Percentiles rank a stretch among this genome's conserved stretches.
phyloP scores from a whole-genome alignment of 2,888 invertebrate species.

The Celastrina argiolus region DNA sequence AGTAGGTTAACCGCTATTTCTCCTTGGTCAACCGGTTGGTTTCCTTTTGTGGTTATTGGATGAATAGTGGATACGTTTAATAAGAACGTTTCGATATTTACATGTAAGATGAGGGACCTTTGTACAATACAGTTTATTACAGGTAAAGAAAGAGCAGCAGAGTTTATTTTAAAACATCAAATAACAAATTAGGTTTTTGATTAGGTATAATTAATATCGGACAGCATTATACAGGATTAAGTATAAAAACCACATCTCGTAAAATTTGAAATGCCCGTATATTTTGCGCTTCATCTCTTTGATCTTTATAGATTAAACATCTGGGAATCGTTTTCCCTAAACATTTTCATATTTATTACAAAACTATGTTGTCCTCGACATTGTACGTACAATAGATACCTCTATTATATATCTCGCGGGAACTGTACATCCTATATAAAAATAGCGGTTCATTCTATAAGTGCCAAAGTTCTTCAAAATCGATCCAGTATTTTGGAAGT shows the following conservation, averaged over 20 bases:
- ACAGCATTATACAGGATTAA: not conserved
- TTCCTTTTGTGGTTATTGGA: slow-evolving; percentile 1
- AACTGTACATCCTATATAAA: too few species aligned
- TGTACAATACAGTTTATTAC: not conserved
- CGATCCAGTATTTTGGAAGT: too few species aligned
- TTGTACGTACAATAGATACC: too few species aligned
- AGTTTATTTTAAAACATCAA: too few species aligned
- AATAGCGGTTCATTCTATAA: too few species aligned
- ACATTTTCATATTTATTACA: not conserved
- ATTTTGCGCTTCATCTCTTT: not conserved
- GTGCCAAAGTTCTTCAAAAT: too few species aligned
- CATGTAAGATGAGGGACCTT: not conserved
- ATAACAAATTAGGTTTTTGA: too few species aligned
- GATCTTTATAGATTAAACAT: not conserved
- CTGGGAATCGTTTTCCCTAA: not conserved
- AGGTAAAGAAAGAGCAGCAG: too few species aligned
- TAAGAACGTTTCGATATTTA: not conserved
- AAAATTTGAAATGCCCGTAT: not conserved
- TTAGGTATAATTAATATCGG: too few species aligned
- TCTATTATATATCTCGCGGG: too few species aligned
- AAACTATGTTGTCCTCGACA: not conserved
- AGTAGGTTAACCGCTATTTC: slow-evolving; percentile 8
- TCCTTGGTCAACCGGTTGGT: slow-evolving; percentile 1
- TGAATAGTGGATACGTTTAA: not conserved
- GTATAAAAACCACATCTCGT: not conserved